Conservation (phyloP, 2,797 vertebrate genomes). For the Poeciliopsis turneri region DNA sequence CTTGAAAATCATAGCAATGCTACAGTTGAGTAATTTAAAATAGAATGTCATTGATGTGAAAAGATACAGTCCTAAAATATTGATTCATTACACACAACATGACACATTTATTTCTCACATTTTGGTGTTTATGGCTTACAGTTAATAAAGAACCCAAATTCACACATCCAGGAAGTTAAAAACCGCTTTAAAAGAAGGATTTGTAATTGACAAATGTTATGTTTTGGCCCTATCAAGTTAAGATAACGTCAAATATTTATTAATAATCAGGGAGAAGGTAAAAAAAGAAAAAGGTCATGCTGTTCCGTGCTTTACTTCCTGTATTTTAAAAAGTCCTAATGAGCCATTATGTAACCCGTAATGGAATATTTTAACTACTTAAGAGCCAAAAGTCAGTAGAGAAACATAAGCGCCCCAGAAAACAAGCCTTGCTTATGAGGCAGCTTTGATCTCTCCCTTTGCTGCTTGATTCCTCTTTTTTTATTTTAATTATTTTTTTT, state of each 20-base stretch:
- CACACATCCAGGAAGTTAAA: not conserved
- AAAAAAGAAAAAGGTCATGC: not conserved
- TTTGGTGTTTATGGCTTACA: not conserved
- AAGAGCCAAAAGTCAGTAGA: not conserved
- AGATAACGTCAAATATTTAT: not conserved
- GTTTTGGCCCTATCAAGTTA: not conserved
- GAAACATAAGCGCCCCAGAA: not conserved
- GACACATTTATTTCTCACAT: not conserved
- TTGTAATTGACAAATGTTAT: not conserved
- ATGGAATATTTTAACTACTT: not conserved
- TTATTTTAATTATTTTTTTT: no score
- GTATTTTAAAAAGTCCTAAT: not conserved
- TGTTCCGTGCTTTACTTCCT: not conserved
- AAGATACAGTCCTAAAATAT: not conserved
- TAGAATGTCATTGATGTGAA: not conserved
- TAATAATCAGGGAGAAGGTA: not conserved
- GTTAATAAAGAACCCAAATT: not conserved
- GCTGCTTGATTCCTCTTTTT: constrained; percentile 1
- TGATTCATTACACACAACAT: not conserved
- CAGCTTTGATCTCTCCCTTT: constrained; percentile 1
- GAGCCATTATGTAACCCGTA: not conserved
- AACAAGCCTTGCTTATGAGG: not conserved
- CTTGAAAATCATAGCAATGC: not conserved
- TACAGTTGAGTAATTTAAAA: not conserved
- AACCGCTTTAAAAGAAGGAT: not conserved